Evolutionary conservation across 2,113 vertebrate species (phyloP), one percentile per base, ranked within the genome.

Genomic region (Grammomys surdaster): DNA sequence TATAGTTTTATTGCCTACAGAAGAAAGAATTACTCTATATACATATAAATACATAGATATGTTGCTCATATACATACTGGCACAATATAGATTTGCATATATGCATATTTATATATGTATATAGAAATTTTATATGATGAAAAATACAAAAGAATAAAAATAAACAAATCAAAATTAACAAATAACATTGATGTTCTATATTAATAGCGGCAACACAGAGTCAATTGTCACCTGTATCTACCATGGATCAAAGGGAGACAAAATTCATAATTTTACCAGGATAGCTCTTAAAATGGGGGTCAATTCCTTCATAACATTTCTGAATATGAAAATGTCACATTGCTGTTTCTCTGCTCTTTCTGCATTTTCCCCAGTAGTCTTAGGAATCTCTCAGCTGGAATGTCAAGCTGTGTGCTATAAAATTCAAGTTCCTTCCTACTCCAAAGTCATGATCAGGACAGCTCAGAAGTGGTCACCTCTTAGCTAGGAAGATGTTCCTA

Each of bases 81-180:
- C 8, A 69, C 31, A 31, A 86, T 16, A 84, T 75, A 48, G 5
- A 17, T 72, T 46, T 73, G 54, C 58, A 88, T 54, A 11, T 8
- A 48, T 72, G 26, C 4, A 54, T 56, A 10, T 65, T 40, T 26
- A 48, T 65, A 28, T 11, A 65, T 48, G 9, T 70, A 85, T 26
- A 58, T 89, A 84, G 51, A 81, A 70, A 90, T 63, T 87, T 85
- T 11, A 73, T 67, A 90, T 90, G 4, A 46, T 81, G 3, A 22
- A 89, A 94, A 96, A 94, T 91, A 80, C 40, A 20, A 77, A 26
- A 67, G 36, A 77, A 77, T 28, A 94, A 51, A 72, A 80, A 54
- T 72, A n/a, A n/a, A 84, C 48, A 65, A 90, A 90, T 75, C 4
- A 86, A 77, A 93, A 46, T 72, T 22, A 92, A 94, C 77, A 51